Evolutionary conservation across 2,113 vertebrate species (phyloP).

Genomic region (Cyrtonyx montezumae): DNA sequence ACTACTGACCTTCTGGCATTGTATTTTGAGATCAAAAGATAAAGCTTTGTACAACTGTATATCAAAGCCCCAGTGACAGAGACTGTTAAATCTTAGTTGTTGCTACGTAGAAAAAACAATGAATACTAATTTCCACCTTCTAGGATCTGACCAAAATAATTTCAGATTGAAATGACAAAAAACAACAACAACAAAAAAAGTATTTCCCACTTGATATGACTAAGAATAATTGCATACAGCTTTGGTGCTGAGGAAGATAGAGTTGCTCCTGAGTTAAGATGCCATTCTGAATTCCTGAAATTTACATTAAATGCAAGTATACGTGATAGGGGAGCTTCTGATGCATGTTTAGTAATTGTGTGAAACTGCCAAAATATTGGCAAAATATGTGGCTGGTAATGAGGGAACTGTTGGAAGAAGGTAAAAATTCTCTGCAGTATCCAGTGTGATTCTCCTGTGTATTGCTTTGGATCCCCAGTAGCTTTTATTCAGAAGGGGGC

Average conservation of each 20-base stretch:
- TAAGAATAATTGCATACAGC: not conserved
- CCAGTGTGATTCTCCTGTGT: not conserved
- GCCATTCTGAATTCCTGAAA: not conserved
- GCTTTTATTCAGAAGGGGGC: not conserved
- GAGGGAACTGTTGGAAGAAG: not conserved
- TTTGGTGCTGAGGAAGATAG: not conserved
- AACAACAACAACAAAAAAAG: too few relatives aligned
- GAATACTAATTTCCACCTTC: not conserved
- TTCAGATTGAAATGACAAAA: not conserved
- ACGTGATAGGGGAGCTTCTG: not conserved
- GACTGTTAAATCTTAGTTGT: not conserved
- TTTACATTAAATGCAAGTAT: not conserved
- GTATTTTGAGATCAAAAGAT: not conserved
- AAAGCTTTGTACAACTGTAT: not conserved
- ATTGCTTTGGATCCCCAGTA: not conserved
- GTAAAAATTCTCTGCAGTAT: not conserved
- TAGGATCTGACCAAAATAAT: not conserved
- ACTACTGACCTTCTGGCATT: not conserved
- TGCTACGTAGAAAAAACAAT: not conserved
- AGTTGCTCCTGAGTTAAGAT: not conserved
- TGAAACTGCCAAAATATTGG: constrained; percentile 46
- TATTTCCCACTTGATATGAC: not conserved
- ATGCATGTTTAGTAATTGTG: not conserved
- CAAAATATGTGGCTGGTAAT: constrained; percentile 23
- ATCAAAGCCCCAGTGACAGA: not conserved